Evolutionary conservation across 2,888 invertebrate species (phyloP), one percentile per base, ranked within the genome.

Genomic region (Molorchus minor): DNA sequence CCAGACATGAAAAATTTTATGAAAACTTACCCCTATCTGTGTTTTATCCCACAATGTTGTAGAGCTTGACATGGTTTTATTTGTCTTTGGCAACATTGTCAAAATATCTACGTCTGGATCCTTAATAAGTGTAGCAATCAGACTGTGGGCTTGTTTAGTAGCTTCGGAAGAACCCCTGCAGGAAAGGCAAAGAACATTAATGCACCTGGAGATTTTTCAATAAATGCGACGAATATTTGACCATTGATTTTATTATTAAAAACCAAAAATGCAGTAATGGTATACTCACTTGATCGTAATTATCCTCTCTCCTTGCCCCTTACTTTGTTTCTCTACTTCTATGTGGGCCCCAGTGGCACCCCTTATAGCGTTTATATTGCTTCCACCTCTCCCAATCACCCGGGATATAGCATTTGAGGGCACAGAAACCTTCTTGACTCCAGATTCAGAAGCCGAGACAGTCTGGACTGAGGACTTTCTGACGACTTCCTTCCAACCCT

Each of bases 361-460:
- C 58, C 98, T 87, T 77, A 99, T 98, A 8, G 98, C 96, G 83
- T 99, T 99, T 75, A 99, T 98, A 82, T 98, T 98, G 82, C 92
- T 93, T 45, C 98, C 98, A 21, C 94, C 96, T 72, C 98, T 89
- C 0, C 98, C 98, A 76, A 99, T 99, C 49, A 99, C 97, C 54
- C 98, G 87, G 59, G 97, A 96, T 62, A 98, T 98, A 41, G 96
- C 97, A 79, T 92, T 92, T 17, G 95, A 89, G 52, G 96, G 95
- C 59, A 99, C 97, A 12, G 92, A 91, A 41, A 98, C 94, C 82
- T 96, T 96, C 83, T 96, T 96, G 68, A 91, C 89, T 10, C 91
- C 88, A 72, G 81, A 72, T 46, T 79, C 77, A 10, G 67, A 71
- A 68, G 78, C 73, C 1, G 80, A 71, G 8, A 79, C 74, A 1